phyloP scores from a whole-genome alignment of 37 sponge, comb jelly and placozoan species.

The Axinella damicornis region DNA sequence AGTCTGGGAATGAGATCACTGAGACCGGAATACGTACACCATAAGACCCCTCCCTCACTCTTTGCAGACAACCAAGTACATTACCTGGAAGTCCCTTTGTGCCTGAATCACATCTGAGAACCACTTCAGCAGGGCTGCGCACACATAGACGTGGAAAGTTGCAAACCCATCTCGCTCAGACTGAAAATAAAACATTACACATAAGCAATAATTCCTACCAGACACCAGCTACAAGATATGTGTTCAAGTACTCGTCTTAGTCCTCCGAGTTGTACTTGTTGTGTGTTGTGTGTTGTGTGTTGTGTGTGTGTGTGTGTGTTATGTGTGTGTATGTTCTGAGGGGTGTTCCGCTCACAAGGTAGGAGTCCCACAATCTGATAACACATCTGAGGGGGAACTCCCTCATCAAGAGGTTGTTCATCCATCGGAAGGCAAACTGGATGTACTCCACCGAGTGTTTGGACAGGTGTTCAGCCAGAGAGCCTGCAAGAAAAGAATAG shows the following conservation, averaged over 20 bases:
- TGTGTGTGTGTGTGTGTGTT: not conserved
- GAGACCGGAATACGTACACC: too few relatives aligned
- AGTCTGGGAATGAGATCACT: too few relatives aligned
- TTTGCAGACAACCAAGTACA: not conserved
- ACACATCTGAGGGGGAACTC: slow-evolving; percentile 89
- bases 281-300: not conserved
- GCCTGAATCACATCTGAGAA: slow-evolving; percentile 75
- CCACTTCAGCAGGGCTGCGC: slow-evolving; percentile 85
- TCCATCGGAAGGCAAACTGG: slow-evolving; percentile 91
- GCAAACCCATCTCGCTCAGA: slow-evolving; percentile 90
- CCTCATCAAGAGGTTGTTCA: slow-evolving; percentile 96
- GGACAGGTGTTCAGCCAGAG: slow-evolving; percentile 40
- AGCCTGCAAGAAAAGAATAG: too few relatives aligned
- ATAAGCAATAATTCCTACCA: too few relatives aligned
- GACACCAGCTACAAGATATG: too few relatives aligned
- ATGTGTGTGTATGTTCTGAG: not conserved
- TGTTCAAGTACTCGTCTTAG: too few relatives aligned
- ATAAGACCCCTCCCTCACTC: too few relatives aligned
- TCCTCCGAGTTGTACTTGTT: too few relatives aligned
- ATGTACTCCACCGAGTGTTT: slow-evolving; percentile 60
- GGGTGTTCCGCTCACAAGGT: slow-evolving; percentile 54
- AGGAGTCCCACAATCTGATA: slow-evolving; percentile 96
- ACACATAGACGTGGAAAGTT: slow-evolving; percentile 92
- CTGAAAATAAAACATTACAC: slow-evolving; percentile 26
- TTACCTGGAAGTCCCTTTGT: slow-evolving; percentile 88